Evolutionary conservation across 2,888 invertebrate species (phyloP), one percentile per base, ranked within the genome.

Genomic region (Venusia cambrica): DNA sequence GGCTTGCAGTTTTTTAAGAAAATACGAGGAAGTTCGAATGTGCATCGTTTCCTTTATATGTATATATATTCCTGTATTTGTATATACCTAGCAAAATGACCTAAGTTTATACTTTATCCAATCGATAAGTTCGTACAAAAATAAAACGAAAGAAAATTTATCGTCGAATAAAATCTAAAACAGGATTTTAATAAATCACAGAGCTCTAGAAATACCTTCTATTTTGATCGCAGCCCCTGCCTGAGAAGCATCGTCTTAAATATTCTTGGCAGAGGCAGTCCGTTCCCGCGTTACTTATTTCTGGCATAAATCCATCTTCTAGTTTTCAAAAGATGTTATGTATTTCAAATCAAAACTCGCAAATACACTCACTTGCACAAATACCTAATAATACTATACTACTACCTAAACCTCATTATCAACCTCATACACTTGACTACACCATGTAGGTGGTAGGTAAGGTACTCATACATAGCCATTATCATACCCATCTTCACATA

Each of bases 281-380:
- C 68, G 61, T 69, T 67, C 67, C 62, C 61, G 57, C 52, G 32
- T 54, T 50, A 50, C 46, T 54, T 59, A 58, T 54, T 59, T 47
- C 46, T 68, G 70, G 70, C 70, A 68, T 50, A 48, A 41, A 53
- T 59, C 66, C 61, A 65, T 53, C 30, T 31, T 43, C 45, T 51
- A 52, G 57, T 53, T 62, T 60, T 63, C 57, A 66, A n/a, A n/a
- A n/a, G n/a, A n/a, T n/a, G n/a, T n/a, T n/a, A n/a, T n/a, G n/a
- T n/a, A n/a, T n/a, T 63, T 57, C 45, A 34, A 36, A 48, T 51
- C 48, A 44, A 48, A 35, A 45, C 51, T 52, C 52, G 44, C 45
- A 54, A 57, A 52, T 50, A 45, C 60, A 62, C 61, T 63, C 43
- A 46, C 34, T 35, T 33, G 37, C 28, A 8, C 6, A 32, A 12